Conservation (phyloP, 1,140 invertebrate genomes). For the Heterodera carotae region DNA sequence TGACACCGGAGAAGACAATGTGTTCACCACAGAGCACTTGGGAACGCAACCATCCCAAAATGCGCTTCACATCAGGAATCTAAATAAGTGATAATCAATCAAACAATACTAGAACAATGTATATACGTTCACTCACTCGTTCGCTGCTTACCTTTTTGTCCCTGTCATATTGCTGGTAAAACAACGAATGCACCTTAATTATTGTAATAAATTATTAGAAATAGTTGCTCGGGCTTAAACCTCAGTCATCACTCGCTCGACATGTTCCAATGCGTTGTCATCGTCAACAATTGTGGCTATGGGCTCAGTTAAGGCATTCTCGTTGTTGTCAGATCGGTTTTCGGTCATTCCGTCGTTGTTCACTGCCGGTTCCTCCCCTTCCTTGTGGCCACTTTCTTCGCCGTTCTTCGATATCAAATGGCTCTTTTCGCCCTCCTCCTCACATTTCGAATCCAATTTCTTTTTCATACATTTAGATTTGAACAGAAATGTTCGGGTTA, state of each 20-base stretch:
- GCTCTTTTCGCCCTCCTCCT: neutral
- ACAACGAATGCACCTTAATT: constrained; percentile 22
- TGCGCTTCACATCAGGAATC: constrained; percentile 33
- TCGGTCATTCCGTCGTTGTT: constrained; percentile 1
- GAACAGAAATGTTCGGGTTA: no score
- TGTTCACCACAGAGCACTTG: constrained; percentile 34
- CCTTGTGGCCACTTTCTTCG: neutral
- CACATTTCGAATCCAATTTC: constrained; percentile 22
- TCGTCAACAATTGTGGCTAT: constrained; percentile 28
- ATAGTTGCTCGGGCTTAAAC: neutral
- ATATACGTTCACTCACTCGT: no score
- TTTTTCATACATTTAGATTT: no score
- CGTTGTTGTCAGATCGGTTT: neutral
- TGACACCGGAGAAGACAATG: constrained; percentile 43
- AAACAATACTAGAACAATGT: neutral
- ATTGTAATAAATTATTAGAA: constrained; percentile 10
- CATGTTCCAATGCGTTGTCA: constrained; percentile 36
- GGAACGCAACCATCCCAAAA: constrained; percentile 28
- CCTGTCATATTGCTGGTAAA: constrained; percentile 32
- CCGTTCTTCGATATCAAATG: neutral
- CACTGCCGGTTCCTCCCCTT: neutral
- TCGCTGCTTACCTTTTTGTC: constrained; percentile 31
- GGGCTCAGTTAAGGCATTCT: constrained; percentile 20
- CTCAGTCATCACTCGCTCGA: constrained; percentile 33
- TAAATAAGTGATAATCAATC: neutral